Percentiles rank a stretch among this genome's conserved stretches.
phyloP scores from a whole-genome alignment of 2,888 invertebrate species.

The Psylliodes chrysocephalus region DNA sequence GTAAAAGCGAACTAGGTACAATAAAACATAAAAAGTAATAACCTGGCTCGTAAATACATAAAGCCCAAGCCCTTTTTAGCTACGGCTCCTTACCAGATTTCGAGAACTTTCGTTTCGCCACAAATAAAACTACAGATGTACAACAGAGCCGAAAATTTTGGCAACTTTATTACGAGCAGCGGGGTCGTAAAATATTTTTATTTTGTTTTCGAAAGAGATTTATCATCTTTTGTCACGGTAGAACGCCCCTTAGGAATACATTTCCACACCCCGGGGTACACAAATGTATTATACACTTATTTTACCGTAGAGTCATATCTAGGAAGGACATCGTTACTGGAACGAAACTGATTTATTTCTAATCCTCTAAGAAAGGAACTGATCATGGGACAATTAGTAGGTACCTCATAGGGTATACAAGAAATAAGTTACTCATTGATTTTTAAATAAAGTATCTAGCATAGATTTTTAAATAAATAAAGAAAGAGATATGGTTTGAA shows the following conservation, averaged over 20 bases:
- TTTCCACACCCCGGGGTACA: constrained; percentile 27
- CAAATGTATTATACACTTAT: constrained; percentile 26
- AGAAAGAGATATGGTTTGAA: too few species aligned
- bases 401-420: neutral
- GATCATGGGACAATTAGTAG: constrained; percentile 13
- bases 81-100: neutral
- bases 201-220: constrained; percentile 42
- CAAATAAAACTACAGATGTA: constrained; percentile 38
- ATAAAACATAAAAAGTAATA: constrained; percentile 36
- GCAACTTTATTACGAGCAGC: constrained; percentile 42
- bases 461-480: too few species aligned
- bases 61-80: neutral
- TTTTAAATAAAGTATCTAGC: too few species aligned
- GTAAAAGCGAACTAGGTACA: constrained; percentile 34
- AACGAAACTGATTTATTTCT: constrained; percentile 11
- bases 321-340: constrained; percentile 17
- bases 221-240: constrained; percentile 46
- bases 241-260: constrained; percentile 39
- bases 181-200: constrained; percentile 40
- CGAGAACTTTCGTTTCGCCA: neutral
- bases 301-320: constrained; percentile 5
- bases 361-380: constrained; percentile 2
- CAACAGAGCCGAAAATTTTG: constrained; percentile 34
- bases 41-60: constrained; percentile 1
- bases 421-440: neutral